phyloP scores from a whole-genome alignment of 2,113 vertebrate species.

The Boulengeromyrus knoepffleri region DNA sequence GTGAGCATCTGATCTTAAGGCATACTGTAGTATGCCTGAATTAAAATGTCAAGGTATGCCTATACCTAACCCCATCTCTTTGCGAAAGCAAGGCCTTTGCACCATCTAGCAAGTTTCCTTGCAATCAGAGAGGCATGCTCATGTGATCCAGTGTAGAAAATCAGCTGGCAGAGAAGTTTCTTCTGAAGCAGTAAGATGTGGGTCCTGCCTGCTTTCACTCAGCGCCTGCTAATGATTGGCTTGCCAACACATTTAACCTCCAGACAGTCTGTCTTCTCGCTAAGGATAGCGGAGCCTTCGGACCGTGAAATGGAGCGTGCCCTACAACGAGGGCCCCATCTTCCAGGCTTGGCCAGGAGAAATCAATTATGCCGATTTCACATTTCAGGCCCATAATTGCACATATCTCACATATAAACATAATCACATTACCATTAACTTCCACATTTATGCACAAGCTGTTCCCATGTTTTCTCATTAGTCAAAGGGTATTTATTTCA shows the following conservation, averaged over 20 bases:
- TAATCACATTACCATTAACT: constrained; percentile 11
- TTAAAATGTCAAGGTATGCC: background rate
- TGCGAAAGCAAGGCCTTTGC: background rate
- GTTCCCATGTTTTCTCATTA: constrained; percentile 11
- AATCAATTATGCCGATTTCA: constrained; percentile 45
- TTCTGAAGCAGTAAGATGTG: constrained; percentile 1
- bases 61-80: background rate
- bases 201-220: constrained; percentile 34
- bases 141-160: background rate
- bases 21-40: background rate
- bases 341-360: constrained; percentile 37
- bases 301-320: constrained; percentile 58
- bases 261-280: constrained; percentile 51
- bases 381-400: constrained; percentile 22
- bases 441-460: background rate
- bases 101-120: background rate
- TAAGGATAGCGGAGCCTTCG: constrained; percentile 47
- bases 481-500: constrained; percentile 11
- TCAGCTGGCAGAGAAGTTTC: constrained; percentile 23
- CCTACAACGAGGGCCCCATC: constrained; percentile 41
- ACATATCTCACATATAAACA: constrained; percentile 14
- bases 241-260: constrained; percentile 54
- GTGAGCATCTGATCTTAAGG: background rate
- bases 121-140: background rate
- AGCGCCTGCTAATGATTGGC: constrained; percentile 54